phyloP scores from a whole-genome alignment of 2,113 vertebrate genomes.

The Onychostoma macrolepis region DNA sequence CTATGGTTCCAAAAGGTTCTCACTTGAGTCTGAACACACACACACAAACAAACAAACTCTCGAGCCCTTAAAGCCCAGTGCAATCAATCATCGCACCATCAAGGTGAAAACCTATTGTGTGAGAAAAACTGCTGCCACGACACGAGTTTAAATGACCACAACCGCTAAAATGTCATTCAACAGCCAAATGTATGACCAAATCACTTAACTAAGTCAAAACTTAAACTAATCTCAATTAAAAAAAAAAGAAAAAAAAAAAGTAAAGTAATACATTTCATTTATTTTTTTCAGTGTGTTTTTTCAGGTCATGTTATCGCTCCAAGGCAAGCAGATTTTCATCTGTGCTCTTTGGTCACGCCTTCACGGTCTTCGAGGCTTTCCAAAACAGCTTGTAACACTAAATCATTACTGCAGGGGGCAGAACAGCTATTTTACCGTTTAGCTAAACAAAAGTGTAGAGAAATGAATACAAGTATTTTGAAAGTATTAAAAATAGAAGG shows the following conservation, averaged over 20 bases:
- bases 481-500: not conserved
- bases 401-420: not conserved
- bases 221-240: not conserved
- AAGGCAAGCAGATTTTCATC: not conserved
- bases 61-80: not conserved
- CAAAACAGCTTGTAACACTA: not conserved
- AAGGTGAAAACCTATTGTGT: not conserved
- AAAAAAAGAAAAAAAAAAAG: not conserved
- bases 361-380: not conserved
- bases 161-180: not conserved
- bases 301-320: not conserved
- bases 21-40: not conserved
- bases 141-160: not conserved
- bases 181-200: too few species aligned
- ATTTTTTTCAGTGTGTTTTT: not conserved
- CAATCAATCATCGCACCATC: not conserved
- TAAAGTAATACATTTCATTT: too few species aligned
- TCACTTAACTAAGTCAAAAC: not conserved
- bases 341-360: constrained; percentile 11
- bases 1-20: not conserved
- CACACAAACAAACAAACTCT: not conserved
- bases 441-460: not conserved
- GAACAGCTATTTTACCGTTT: not conserved
- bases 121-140: not conserved
- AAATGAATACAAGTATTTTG: not conserved